Base-by-base conservation (phyloP, 2,797 vertebrate species). In the Alfaro cultratus region DNA sequence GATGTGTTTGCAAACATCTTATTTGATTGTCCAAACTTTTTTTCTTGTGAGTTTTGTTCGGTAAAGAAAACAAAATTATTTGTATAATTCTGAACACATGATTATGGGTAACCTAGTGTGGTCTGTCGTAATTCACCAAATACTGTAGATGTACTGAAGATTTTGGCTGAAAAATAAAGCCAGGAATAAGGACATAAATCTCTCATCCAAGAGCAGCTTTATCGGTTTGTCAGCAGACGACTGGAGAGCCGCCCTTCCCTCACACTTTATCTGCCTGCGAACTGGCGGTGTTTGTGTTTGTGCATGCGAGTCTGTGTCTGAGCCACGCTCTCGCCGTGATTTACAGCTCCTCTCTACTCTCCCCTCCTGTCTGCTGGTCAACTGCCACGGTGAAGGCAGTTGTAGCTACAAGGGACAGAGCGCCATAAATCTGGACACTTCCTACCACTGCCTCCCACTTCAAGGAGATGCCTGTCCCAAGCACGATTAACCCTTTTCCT, bases 371-470 rank as follows among this genome's bases (percentile, higher is more conserved):
- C 92, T 93, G 88, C 92, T 93, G 92, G 93, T 94, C 92, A 91
- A 92, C 92, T 77, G 85, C 93, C 91, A 94, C 26, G 82, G 94
- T 85, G 86, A 94, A 96, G 90, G 91, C 83, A 84, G 13, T 4
- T 46, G 41, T 43, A 43, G 86, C 90, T 87, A 91, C 92, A 91
- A 89, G 81, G 83, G 84, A 84, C 79, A 53, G 62, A 84, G 87
- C 74, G 49, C 90, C 94, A 95, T 96, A 96, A 96, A 96, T 96
- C 94, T 95, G 90, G 82, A 94, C 94, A 91, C 95, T 96, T 96
- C 95, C 95, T 95, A 95, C 91, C 88, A 88, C 94, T 95, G 94
- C 95, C 95, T 96, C 80, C 86, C 75, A 94, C 95, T 95, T 96
- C 93, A 95, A 96, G 94, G 95, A 93, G 90, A 95, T 92, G 92